Evolutionary conservation across 2,888 invertebrate genomes (phyloP), one percentile per base, ranked within the genome.

Genomic region (Chymomyza amoena): DNA sequence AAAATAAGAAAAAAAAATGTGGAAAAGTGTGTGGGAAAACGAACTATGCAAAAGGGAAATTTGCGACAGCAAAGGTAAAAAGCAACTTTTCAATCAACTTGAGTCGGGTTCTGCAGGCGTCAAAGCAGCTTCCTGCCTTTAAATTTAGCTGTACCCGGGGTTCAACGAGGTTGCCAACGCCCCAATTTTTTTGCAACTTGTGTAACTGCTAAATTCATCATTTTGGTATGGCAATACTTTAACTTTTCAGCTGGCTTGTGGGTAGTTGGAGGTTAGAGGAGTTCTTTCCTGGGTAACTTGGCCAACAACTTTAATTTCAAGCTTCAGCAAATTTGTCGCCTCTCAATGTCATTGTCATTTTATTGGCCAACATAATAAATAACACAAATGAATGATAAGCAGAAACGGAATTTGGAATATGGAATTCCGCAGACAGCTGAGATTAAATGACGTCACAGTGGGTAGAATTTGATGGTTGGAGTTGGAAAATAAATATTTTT

Each of bases 51-150:
- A 71, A 70, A 75, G 7, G 52, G n/a, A 45, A n/a, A 28, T 15
- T 13, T 36, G 70, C 73, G 70, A 71, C 64, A 61, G 66, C 36
- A 62, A 76, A 76, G 75, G 75, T 69, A 80, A 77, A 77, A 81
- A 72, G 80, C 76, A 75, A 77, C 82, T 87, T 87, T 85, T 86
- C 86, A 80, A 86, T 86, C 86, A 87, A 82, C 70, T 84, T 87
- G 86, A 86, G 81, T 70, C 65, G 79, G 85, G 85, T 83, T 69
- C n/a, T 32, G 18, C 15, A 45, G 45, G 61, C 61, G 16, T 39
- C 61, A 18, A 39, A 18, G 39, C 39, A 13, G 39, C 39, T 45
- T 45, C 39, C 39, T 45, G 39, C 39, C 39, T 45, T 45, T 45
- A 45, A 45, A 45, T 45, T 45, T 45, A 45, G 39, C 39, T 9